These are phyloP conservation scores for Acinonyx jubatus DNA, from an alignment of 2,113 vertebrate species.

Conservation along the genomic window DNA sequence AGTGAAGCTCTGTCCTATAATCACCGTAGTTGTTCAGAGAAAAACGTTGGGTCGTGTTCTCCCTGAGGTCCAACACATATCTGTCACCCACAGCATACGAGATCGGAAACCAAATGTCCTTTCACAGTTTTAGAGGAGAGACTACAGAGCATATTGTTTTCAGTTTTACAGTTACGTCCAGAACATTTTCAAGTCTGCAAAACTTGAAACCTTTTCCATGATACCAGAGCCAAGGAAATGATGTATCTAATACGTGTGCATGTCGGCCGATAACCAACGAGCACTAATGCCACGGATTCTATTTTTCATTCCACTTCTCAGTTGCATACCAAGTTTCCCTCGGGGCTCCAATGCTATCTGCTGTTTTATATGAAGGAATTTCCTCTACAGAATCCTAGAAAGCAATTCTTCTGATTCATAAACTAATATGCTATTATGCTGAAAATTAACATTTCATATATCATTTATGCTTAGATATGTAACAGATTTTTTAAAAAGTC, in stretches of 20 bases:
- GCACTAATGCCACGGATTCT: background rate
- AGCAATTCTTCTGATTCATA: background rate
- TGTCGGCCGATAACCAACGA: background rate
- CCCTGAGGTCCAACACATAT: background rate
- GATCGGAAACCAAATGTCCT: background rate
- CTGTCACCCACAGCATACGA: background rate
- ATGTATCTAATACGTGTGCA: background rate
- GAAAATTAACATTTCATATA: background rate
- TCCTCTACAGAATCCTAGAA: constrained; percentile 13
- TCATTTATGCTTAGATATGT: background rate
- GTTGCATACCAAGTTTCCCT: background rate
- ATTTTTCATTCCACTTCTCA: constrained; percentile 4
- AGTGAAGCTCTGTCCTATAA: background rate
- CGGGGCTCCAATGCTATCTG: background rate
- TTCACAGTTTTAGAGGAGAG: background rate
- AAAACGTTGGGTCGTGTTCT: background rate
- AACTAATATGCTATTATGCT: background rate
- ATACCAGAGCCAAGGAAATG: background rate
- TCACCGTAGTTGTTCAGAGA: background rate
- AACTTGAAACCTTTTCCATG: background rate
- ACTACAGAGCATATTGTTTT: background rate
- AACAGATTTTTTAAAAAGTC: background rate
- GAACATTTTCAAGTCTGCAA: background rate
- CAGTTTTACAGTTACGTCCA: background rate
- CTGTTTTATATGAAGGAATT: background rate